Conservation (phyloP, 2,797 vertebrate genomes). For the Acanthurus lineatus region DNA sequence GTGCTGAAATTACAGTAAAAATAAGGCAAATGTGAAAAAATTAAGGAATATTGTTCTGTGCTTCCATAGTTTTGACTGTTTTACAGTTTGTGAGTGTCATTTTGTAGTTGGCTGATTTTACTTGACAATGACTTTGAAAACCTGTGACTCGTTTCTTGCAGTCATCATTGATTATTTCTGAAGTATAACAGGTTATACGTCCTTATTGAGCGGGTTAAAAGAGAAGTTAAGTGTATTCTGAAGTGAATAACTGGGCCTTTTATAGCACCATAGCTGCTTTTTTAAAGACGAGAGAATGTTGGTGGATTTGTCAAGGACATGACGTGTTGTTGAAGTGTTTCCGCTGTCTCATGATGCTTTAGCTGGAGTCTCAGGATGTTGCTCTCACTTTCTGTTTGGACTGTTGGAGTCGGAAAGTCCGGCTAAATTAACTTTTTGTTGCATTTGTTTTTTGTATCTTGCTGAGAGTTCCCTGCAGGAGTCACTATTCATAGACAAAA, state of each 20-base stretch:
- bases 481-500: too few species aligned
- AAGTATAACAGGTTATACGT: not conserved
- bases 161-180: not conserved
- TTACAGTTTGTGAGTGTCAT: too few species aligned
- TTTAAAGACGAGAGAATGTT: constrained; percentile 11
- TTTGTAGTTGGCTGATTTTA: not conserved
- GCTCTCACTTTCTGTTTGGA: constrained; percentile 22
- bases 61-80: not conserved
- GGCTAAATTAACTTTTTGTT: constrained; percentile 1
- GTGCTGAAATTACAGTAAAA: constrained; percentile 12
- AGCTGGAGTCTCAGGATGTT: constrained; percentile 2
- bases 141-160: not conserved
- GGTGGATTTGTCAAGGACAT: constrained; percentile 36
- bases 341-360: not conserved
- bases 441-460: not conserved
- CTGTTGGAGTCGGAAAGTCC: not conserved
- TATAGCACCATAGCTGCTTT: not conserved
- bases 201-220: not conserved
- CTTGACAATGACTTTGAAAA: constrained; percentile 34
- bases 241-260: constrained; percentile 17
- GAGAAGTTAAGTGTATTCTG: not conserved
- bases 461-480: not conserved
- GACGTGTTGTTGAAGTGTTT: not conserved
- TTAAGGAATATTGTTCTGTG: not conserved
- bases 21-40: not conserved